Base-by-base conservation (phyloP, 2,888 invertebrate species). In the Drosophila bunnanda region DNA sequence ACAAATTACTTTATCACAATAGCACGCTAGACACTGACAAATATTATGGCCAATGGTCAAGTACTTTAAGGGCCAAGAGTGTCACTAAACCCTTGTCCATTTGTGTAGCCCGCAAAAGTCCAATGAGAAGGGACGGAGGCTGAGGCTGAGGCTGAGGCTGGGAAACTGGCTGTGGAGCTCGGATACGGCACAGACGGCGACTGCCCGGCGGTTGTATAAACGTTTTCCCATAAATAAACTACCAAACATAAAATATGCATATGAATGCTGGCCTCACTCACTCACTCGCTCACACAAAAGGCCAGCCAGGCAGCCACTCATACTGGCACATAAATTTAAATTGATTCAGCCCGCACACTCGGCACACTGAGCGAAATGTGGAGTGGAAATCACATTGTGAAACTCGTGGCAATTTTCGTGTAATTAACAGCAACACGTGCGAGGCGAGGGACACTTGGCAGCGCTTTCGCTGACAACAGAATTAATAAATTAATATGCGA, bases 221-320 rank as follows among this genome's bases (percentile, higher is more conserved):
- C 69, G 69, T 59, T 69, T 69, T 48, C 54, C 58, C 76, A 75
- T 76, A 68, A 76, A 76, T 67, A 62, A 78, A 80, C 72, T 62
- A 70, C 62, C 78, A 64, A 43, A 56, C 41, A 79, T 79, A 67
- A 77, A 75, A 66, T 77, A 79, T 77, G 67, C 64, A 75, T 77
- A 71, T 66, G 69, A 77, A 75, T 57, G 57, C 73, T 76, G 64
- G 43, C 43, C 55, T 48, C 44, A 50, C 54, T 53, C 48, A 55
- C 52, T 64, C 38, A 62, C 32, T 68, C 58, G 62, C 38, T 57
- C 25, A 48, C 36, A 53, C 52, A 62, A 48, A 69, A 25, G 44
- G 32, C 44, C 32, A 20, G 44, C 44, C 46, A 56, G 46, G 12
- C 48, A 30, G 50, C 32, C 48, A 61, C 46, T 28, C 34, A 61